Evolutionary conservation across 2,888 invertebrate species (phyloP), one percentile per base, ranked within the genome.

Genomic region (Heliconius charithonia): DNA sequence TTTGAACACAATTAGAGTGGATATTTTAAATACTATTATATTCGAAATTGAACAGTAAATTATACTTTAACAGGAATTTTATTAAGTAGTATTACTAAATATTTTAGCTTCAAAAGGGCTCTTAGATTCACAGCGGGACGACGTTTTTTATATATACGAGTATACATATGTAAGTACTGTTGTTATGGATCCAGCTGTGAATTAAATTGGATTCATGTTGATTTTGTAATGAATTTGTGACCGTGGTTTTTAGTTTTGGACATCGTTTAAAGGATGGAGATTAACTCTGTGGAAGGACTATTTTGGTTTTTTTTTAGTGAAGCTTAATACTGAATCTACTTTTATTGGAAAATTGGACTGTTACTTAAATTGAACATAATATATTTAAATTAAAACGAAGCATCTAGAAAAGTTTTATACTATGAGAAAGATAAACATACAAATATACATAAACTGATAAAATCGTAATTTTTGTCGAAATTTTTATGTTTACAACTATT

Each of bases 11-110:
- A 45, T 69, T 45, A 19, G 25, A 25, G 25, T 41, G 41, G 12
- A 51, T 27, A 70, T 70, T 29, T 4, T 10, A 59, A 59, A 59
- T 16, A 51, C 13, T 4, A 37, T n/a, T n/a, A 59, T 10, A 25
- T 32, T 72, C 32, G 65, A 79, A 78, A 82, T 79, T 77, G 78
- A 76, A 81, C 70, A 45, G 75, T 77, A 74, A 78, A 77, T 77
- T 69, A 75, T 84, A 79, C 85, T 83, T 82, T 81, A 89, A 89
- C 86, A 90, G 88, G 88, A 88, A 89, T 91, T 90, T 92, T 92
- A 92, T 93, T 90, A 90, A 88, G 91, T 92, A 92, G 89, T 90
- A 92, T 93, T 93, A 92, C 89, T 88, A 86, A 86, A 90, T 91
- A 90, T 89, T 90, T 91, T 89, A 86, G 73, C 62, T 70, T 70